A percentile compares a stretch with the other conserved stretches of the same genome.
phyloP scores from a whole-genome alignment of 2,888 invertebrate genomes.

The Plemyria rubiginata region DNA sequence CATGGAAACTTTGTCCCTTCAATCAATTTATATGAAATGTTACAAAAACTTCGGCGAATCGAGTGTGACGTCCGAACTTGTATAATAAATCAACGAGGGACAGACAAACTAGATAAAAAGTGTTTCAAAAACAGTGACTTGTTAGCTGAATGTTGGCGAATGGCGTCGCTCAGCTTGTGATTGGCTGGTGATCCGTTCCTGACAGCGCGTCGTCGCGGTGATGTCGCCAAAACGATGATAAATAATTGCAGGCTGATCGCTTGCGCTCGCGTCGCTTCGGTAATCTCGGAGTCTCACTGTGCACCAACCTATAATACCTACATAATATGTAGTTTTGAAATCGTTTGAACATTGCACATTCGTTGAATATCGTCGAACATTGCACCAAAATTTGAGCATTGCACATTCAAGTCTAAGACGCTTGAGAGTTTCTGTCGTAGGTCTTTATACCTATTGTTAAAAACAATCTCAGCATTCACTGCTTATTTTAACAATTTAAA shows the following conservation, averaged over 20 bases:
- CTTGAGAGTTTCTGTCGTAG: too few relatives aligned
- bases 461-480: too few relatives aligned
- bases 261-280: too few relatives aligned
- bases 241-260: background rate
- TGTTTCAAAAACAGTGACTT: constrained; percentile 13
- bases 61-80: constrained; percentile 31
- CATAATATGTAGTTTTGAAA: too few relatives aligned
- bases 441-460: too few relatives aligned
- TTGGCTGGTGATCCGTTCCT: background rate
- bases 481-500: too few relatives aligned
- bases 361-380: too few relatives aligned
- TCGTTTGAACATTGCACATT: too few relatives aligned
- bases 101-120: constrained; percentile 15
- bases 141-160: background rate
- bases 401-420: too few relatives aligned
- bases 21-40: constrained; percentile 42
- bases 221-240: background rate
- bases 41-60: constrained; percentile 20
- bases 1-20: constrained; percentile 28
- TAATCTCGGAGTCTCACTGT: too few relatives aligned
- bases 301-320: too few relatives aligned
- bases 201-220: background rate
- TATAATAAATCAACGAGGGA: constrained; percentile 34
- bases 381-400: too few relatives aligned
- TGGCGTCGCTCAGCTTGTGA: background rate